A percentile compares a stretch with the other conserved stretches of the same genome.
phyloP scores from a whole-genome alignment of 2,113 vertebrate genomes.

The Melanostigma gelatinosum region DNA sequence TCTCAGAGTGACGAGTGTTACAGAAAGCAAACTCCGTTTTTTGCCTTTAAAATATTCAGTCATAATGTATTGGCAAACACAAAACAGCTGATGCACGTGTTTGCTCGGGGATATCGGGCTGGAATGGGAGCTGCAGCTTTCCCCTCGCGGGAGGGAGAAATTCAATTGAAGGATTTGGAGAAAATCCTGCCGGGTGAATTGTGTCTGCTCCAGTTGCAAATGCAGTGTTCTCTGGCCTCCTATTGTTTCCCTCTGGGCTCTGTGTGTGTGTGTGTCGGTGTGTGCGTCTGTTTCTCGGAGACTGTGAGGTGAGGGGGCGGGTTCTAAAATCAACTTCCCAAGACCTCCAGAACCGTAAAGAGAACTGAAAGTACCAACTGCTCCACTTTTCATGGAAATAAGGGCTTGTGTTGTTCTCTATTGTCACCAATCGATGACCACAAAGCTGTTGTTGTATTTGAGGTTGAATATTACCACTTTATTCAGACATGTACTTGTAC shows the following conservation, averaged over 20 bases:
- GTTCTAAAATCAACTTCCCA: constrained; percentile 50
- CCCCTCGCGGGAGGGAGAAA: constrained; percentile 55
- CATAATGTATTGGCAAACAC: constrained; percentile 66
- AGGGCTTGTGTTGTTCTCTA: neutral
- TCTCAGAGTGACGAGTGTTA: constrained; percentile 32
- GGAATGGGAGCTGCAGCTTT: constrained; percentile 54
- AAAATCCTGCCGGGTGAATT: constrained; percentile 66
- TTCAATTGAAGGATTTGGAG: constrained; percentile 74
- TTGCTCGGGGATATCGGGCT: constrained; percentile 67
- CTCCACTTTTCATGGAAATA: neutral
- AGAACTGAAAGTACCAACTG: neutral
- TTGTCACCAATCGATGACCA: neutral
- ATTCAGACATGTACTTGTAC: neutral
- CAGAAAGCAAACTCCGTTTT: constrained; percentile 35
- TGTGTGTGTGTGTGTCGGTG: neutral
- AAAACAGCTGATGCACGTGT: constrained; percentile 73
- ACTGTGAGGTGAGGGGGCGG: constrained; percentile 39
- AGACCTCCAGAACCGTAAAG: constrained; percentile 18
- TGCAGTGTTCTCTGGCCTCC: constrained; percentile 55
- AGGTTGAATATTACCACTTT: neutral
- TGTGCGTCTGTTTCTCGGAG: neutral
- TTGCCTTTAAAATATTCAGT: constrained; percentile 68
- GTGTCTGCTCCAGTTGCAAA: constrained; percentile 67
- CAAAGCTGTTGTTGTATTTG: neutral
- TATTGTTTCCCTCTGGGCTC: constrained; percentile 46